Evolutionary conservation across 2,888 invertebrate genomes (phyloP).

Genomic region (Hyalella azteca): DNA sequence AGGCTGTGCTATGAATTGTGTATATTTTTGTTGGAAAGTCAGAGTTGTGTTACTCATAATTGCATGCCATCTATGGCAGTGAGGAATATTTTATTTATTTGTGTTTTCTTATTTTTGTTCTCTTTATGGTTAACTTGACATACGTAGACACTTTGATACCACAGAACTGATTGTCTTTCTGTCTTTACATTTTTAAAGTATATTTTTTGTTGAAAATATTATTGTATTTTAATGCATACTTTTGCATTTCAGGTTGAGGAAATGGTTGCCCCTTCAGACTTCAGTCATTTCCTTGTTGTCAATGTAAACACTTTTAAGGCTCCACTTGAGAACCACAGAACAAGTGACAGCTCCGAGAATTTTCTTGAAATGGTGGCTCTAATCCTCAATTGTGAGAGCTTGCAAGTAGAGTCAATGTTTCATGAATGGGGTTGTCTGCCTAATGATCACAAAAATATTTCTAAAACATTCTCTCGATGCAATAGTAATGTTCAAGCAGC

Average conservation of each 20-base stretch:
- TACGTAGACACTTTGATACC: no score
- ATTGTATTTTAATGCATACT: not conserved
- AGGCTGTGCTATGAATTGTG: no score
- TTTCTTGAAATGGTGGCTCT: not conserved
- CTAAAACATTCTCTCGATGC: not conserved
- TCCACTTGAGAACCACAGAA: not conserved
- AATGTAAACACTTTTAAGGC: not conserved
- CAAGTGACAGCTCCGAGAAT: not conserved
- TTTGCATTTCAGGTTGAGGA: not conserved
- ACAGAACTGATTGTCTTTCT: no score
- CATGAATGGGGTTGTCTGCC: not conserved
- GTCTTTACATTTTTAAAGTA: no score
- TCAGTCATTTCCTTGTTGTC: not conserved
- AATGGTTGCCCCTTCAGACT: not conserved
- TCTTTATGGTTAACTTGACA: no score
- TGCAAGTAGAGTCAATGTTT: conserved; percentile 2
- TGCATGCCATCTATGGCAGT: no score
- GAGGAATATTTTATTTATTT: no score
- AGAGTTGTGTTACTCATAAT: no score
- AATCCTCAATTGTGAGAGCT: not conserved
- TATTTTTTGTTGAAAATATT: no score
- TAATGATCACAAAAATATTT: not conserved
- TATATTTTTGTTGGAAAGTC: no score
- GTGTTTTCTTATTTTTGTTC: no score
- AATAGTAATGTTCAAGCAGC: no score